Conservation (phyloP, 2,888 invertebrate species). For the Tipula lateralis region DNA sequence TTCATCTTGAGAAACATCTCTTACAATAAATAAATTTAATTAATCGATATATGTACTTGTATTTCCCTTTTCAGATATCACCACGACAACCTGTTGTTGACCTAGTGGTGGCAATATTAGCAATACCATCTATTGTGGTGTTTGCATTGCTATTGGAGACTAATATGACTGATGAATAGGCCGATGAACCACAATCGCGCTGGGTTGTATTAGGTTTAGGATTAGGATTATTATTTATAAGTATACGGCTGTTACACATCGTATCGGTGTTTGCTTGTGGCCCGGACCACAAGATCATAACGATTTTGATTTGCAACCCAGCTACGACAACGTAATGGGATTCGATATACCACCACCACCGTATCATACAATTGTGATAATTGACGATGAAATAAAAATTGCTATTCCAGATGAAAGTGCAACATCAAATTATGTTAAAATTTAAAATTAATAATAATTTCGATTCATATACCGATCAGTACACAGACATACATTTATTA, state of each 20-base stretch:
- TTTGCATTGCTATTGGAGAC: slow-evolving; percentile 49
- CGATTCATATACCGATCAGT: background rate
- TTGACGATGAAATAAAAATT: slow-evolving; percentile 14
- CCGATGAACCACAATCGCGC: slow-evolving; percentile 35
- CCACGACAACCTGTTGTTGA: slow-evolving; percentile 46
- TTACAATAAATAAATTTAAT: background rate
- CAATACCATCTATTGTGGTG: slow-evolving; percentile 47
- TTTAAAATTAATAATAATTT: background rate
- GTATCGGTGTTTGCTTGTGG: slow-evolving; percentile 51
- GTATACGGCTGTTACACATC: slow-evolving; percentile 48
- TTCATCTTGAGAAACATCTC: background rate
- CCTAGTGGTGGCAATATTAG: slow-evolving; percentile 49
- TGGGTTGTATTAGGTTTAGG: slow-evolving; percentile 50
- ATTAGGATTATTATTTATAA: slow-evolving; percentile 47
- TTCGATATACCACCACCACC: slow-evolving; percentile 49
- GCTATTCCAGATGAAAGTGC: slow-evolving; percentile 7
- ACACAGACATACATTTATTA: background rate
- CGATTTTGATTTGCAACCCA: slow-evolving; percentile 38
- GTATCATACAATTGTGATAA: slow-evolving; percentile 44
- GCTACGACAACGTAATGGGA: slow-evolving; percentile 48
- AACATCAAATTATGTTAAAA: slow-evolving; percentile 6
- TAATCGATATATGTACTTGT: no score
- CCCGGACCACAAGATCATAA: slow-evolving; percentile 47
- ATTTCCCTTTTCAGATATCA: background rate
- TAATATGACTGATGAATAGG: slow-evolving; percentile 47